phyloP scores from a whole-genome alignment of 2,888 invertebrate genomes.

The Eulithis prunata region DNA sequence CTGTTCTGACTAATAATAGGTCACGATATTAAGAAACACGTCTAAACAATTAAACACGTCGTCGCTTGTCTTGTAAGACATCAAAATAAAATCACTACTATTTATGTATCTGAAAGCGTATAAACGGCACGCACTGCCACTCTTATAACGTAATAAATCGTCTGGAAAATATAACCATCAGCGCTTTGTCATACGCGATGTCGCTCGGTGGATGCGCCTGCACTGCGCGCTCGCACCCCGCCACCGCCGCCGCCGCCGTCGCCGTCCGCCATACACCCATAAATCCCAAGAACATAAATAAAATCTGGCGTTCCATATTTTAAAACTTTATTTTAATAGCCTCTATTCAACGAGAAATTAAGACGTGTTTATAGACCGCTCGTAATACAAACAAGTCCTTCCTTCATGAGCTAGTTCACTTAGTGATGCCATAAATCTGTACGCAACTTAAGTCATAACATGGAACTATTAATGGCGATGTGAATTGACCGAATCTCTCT shows the following conservation, averaged over 20 bases:
- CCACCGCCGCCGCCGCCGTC: constrained; percentile 48
- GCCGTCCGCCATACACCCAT: constrained; percentile 66
- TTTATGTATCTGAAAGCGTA: constrained; percentile 80
- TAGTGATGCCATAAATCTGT: constrained; percentile 68
- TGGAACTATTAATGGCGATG: constrained; percentile 48
- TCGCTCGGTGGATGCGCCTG: constrained; percentile 58
- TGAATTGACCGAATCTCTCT: constrained; percentile 25
- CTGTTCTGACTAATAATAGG: constrained; percentile 72
- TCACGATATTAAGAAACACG: constrained; percentile 66
- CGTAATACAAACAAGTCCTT: constrained; percentile 76
- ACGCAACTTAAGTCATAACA: constrained; percentile 60
- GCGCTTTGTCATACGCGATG: constrained; percentile 74
- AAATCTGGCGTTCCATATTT: constrained; percentile 81
- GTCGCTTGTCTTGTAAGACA: constrained; percentile 81
- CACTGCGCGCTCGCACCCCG: constrained; percentile 45
- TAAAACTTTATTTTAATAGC: constrained; percentile 82
- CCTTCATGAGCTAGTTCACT: constrained; percentile 71
- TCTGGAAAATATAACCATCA: constrained; percentile 83
- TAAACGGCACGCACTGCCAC: constrained; percentile 74
- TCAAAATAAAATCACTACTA: constrained; percentile 82
- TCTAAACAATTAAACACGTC: constrained; percentile 79
- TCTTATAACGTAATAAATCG: constrained; percentile 84
- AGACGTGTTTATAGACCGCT: constrained; percentile 81
- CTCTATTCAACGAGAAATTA: constrained; percentile 80
- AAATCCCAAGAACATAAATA: constrained; percentile 78